Conservation (phyloP, 2,797 vertebrate genomes). For the Oreochromis grahami region DNA sequence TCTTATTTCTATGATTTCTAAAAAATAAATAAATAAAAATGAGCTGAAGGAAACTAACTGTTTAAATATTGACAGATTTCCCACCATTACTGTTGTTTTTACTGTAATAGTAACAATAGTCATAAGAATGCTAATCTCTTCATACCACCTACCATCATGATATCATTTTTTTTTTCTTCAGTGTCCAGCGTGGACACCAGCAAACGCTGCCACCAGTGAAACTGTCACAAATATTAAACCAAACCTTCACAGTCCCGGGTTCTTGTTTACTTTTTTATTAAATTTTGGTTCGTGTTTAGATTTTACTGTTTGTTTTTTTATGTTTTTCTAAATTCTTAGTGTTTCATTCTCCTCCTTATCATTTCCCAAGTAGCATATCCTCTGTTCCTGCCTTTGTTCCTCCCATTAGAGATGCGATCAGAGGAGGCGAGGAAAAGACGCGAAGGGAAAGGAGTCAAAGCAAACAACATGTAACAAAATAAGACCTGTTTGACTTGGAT, state of each 20-base stretch:
- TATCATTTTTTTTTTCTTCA: neutral
- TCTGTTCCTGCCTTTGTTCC: neutral
- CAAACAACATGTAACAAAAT: neutral
- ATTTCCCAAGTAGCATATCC: neutral
- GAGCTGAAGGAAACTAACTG: neutral
- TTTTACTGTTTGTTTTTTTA: neutral
- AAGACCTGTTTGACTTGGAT: neutral
- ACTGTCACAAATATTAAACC: neutral
- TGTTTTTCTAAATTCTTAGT: neutral
- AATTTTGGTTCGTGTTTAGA: neutral
- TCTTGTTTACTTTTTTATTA: neutral
- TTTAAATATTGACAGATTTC: neutral
- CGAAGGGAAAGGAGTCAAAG: neutral
- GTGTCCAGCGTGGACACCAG: neutral
- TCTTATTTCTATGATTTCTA: neutral
- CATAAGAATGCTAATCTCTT: neutral
- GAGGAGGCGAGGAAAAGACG: neutral
- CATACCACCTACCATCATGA: neutral
- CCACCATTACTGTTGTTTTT: neutral
- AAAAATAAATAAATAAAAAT: neutral
- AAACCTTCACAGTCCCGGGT: neutral
- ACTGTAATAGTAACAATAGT: neutral
- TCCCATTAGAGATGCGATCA: neutral
- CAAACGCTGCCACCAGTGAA: neutral
- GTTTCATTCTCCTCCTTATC: neutral